These are phyloP conservation scores for Polyommatus iphigenia DNA, from an alignment of 2,888 invertebrate genomes.

Conservation along the genomic window DNA sequence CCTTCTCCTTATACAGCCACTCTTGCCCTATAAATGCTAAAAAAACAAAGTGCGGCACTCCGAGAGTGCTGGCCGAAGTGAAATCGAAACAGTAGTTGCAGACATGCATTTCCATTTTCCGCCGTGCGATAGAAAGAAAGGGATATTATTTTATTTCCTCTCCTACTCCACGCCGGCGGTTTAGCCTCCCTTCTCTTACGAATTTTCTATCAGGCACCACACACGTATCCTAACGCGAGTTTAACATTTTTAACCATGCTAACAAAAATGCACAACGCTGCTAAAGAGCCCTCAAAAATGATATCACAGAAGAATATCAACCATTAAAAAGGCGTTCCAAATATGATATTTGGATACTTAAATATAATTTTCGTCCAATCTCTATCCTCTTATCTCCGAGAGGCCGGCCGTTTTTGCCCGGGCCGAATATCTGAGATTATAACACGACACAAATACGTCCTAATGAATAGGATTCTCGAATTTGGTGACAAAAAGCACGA, in stretches of 20 bases:
- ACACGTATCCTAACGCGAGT: background rate
- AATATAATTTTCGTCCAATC: constrained; percentile 26
- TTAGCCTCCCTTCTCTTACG: too few relatives aligned
- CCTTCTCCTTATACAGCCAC: too few relatives aligned
- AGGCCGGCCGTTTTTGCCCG: background rate
- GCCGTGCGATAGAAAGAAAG: too few relatives aligned
- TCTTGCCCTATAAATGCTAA: too few relatives aligned
- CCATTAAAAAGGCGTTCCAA: constrained; percentile 10
- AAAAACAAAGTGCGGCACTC: too few relatives aligned
- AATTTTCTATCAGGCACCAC: background rate
- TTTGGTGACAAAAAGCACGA: constrained; percentile 39
- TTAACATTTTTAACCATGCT: background rate
- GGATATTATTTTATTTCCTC: too few relatives aligned
- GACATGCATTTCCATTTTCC: too few relatives aligned
- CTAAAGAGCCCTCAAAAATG: background rate
- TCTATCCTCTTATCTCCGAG: background rate
- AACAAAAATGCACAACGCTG: background rate
- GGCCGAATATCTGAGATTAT: constrained; percentile 26
- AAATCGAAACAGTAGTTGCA: too few relatives aligned
- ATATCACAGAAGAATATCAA: background rate
- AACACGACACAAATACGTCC: constrained; percentile 25
- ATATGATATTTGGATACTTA: constrained; percentile 19
- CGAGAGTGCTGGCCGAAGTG: too few relatives aligned
- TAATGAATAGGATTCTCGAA: constrained; percentile 38
- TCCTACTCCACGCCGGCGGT: too few relatives aligned